A percentile compares a stretch with the other conserved stretches of the same genome.
These are phyloP conservation scores for Medauroidea extradentata DNA, from an alignment of 1,140 invertebrate genomes.

Conservation along the genomic window DNA sequence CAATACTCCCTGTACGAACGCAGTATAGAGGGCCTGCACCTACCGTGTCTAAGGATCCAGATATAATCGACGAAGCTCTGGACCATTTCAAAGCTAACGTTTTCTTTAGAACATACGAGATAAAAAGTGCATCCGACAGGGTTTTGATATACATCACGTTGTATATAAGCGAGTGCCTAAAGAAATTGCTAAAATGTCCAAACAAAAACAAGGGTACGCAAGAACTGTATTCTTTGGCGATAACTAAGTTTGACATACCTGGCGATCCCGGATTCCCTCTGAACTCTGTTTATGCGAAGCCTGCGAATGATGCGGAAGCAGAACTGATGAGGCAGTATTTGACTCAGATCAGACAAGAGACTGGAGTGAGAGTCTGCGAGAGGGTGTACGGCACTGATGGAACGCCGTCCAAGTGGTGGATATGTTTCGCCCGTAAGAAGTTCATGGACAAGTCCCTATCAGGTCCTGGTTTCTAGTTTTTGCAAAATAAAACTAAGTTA, in stretches of 20 bases:
- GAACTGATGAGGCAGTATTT: conserved; percentile 91
- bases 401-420: conserved; percentile 99
- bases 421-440: conserved; percentile 98
- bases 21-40: conserved; percentile 86
- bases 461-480: conserved; percentile 53
- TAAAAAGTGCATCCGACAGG: conserved; percentile 94
- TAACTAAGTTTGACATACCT: conserved; percentile 94
- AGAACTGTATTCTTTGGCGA: conserved; percentile 94
- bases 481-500: too few species aligned
- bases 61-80: conserved; percentile 97
- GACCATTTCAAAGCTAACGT: conserved; percentile 99
- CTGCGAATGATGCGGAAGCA: conserved; percentile 70
- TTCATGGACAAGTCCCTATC: conserved; percentile 99
- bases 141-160: conserved; percentile 97
- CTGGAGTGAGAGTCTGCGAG: conserved; percentile 83
- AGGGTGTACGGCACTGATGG: conserved; percentile 86
- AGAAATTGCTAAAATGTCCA: conserved; percentile 86
- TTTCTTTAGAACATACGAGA: conserved; percentile 98
- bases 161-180: conserved; percentile 98
- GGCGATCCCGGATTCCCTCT: conserved; percentile 95
- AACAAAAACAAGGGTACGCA: conserved; percentile 86
- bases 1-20: conserved; percentile 81
- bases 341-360: conserved; percentile 92
- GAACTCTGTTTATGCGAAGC: conserved; percentile 94
- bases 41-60: conserved; percentile 57